A percentile compares a stretch with the other conserved stretches of the same genome.
These are phyloP conservation scores for Mergus octosetaceus DNA, from an alignment of 2,797 vertebrate genomes.

Conservation along the genomic window DNA sequence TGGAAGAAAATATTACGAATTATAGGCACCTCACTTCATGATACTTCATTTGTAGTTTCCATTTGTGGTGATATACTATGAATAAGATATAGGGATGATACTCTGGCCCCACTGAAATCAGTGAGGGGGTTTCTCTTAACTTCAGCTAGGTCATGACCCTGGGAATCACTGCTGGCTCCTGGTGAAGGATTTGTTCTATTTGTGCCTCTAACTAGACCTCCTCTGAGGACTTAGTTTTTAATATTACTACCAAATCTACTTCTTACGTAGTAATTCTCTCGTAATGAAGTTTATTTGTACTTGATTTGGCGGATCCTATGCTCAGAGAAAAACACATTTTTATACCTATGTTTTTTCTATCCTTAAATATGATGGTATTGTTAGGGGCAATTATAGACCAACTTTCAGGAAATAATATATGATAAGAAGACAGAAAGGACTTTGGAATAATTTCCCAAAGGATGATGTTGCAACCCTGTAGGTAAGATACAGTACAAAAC, in stretches of 20 bases:
- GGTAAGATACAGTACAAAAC: not conserved
- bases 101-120: not conserved
- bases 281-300: conserved; percentile 21
- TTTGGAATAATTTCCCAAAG: not conserved
- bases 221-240: conserved; percentile 35
- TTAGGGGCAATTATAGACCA: not conserved
- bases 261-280: conserved; percentile 27
- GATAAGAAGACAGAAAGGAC: not conserved
- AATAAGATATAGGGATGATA: conserved; percentile 3
- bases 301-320: not conserved
- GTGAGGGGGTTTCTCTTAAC: not conserved
- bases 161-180: conserved; percentile 1
- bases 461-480: not conserved
- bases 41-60: conserved; percentile 23
- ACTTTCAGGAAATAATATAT: not conserved
- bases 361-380: not conserved
- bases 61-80: not conserved
- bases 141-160: not conserved
- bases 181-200: conserved; percentile 3
- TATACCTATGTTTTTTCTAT: not conserved
- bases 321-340: not conserved
- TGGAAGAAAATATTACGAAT: conserved; percentile 19
- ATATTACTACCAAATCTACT: conserved; percentile 39
- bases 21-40: not conserved
- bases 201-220: not conserved